phyloP scores from a whole-genome alignment of 2,888 invertebrate species.

The Holacanthella duospinosa region DNA sequence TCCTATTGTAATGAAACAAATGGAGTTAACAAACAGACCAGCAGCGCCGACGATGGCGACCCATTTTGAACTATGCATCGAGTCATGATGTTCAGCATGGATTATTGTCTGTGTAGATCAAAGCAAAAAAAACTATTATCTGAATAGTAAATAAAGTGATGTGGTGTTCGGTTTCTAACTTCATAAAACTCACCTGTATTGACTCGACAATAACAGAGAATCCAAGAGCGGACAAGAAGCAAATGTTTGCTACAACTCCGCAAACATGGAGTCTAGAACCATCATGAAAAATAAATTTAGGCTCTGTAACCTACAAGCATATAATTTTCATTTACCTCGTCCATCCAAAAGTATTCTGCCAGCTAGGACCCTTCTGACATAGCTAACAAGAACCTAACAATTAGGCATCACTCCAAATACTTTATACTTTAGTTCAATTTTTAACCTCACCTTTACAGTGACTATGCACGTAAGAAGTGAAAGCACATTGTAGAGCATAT shows the following conservation, averaged over 20 bases:
- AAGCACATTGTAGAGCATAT: conserved; percentile 85
- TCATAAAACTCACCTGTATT: conserved; percentile 47
- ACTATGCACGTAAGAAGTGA: conserved; percentile 69
- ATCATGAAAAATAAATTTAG: too few species aligned
- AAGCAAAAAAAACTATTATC: not conserved
- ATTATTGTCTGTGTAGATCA: conserved; percentile 36
- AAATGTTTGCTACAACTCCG: conserved; percentile 53
- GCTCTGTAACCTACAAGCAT: too few species aligned
- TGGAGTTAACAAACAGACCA: conserved; percentile 62
- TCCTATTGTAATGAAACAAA: conserved; percentile 70
- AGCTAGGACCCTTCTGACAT: conserved; percentile 49
- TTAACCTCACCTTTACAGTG: conserved; percentile 59
- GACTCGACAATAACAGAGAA: conserved; percentile 73
- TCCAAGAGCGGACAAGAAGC: conserved; percentile 66
- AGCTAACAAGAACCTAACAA: not conserved
- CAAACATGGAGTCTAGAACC: conserved; percentile 83
- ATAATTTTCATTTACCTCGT: too few species aligned
- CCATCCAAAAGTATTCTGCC: conserved; percentile 87
- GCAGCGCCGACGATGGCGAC: conserved; percentile 60
- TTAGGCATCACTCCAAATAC: not conserved
- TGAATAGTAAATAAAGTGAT: conserved; percentile 9
- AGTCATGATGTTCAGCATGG: conserved; percentile 47
- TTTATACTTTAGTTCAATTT: not conserved
- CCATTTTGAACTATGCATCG: conserved; percentile 61
- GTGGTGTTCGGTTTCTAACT: conserved; percentile 7